phyloP scores from a whole-genome alignment of 2,888 invertebrate genomes.

The Willowsia nigromaculata region DNA sequence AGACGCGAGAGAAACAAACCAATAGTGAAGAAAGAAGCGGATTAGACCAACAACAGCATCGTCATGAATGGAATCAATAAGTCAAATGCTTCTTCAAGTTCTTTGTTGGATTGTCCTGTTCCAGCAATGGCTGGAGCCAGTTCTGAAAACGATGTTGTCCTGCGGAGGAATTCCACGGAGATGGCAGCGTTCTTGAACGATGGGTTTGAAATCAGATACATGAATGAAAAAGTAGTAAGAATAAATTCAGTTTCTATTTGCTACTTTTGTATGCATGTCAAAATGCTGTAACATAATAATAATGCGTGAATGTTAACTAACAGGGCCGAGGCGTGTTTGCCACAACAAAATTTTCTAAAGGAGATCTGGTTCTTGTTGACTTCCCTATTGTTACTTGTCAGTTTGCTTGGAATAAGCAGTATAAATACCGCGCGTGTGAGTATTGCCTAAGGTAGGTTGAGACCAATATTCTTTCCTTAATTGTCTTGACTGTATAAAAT shows the following conservation, averaged over 20 bases:
- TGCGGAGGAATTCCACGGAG: conserved; percentile 60
- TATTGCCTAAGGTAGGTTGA: conserved; percentile 89
- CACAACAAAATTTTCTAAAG: conserved; percentile 85
- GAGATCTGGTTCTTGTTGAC: conserved; percentile 92
- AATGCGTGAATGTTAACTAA: no score
- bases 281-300: no score
- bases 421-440: conserved; percentile 93
- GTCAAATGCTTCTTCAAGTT: conserved; percentile 42
- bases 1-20: neutral
- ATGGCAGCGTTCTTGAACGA: conserved; percentile 61
- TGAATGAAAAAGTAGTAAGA: conserved; percentile 75
- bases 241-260: no score
- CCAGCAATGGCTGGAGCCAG: conserved; percentile 31
- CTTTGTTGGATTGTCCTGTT: conserved; percentile 39
- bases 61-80: conserved; percentile 58
- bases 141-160: conserved; percentile 5
- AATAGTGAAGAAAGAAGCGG: neutral
- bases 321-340: conserved; percentile 93
- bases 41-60: neutral
- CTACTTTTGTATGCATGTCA: neutral
- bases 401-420: conserved; percentile 95
- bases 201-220: conserved; percentile 73
- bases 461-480: no score
- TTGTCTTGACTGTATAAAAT: no score
- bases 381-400: conserved; percentile 93